Conservation (phyloP, 2,888 invertebrate genomes). For the Strigamia crassipes region DNA sequence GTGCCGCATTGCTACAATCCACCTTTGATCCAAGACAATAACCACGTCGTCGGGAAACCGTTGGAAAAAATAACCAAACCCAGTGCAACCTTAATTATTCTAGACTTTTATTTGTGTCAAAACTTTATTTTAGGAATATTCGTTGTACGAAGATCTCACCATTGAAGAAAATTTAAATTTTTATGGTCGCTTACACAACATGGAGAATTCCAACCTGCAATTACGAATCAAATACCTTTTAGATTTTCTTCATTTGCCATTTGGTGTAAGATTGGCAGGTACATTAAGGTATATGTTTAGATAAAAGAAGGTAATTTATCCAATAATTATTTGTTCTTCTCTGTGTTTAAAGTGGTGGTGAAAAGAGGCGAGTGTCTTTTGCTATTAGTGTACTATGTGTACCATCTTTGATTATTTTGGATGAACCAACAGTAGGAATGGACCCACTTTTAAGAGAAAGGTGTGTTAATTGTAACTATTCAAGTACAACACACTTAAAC, state of each 20-base stretch:
- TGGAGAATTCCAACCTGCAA: background rate
- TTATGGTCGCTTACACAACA: background rate
- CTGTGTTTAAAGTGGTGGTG: conserved; percentile 57
- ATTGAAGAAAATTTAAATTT: background rate
- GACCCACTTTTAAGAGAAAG: conserved; percentile 60
- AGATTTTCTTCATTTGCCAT: background rate
- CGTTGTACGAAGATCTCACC: background rate
- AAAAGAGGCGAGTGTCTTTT: conserved; percentile 58
- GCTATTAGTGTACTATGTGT: conserved; percentile 58
- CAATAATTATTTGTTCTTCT: too few species aligned
- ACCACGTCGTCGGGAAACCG: too few species aligned
- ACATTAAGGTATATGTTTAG: background rate
- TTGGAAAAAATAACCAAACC: too few species aligned
- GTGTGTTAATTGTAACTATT: background rate
- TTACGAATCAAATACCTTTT: background rate
- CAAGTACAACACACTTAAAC: background rate
- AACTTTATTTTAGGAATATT: background rate
- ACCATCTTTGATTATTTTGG: conserved; percentile 57
- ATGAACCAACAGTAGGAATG: conserved; percentile 62
- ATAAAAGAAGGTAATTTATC: too few species aligned
- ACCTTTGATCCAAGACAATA: too few species aligned
- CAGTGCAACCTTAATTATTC: too few species aligned
- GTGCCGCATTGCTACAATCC: too few species aligned
- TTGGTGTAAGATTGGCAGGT: background rate
- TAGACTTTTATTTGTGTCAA: too few species aligned